phyloP scores from a whole-genome alignment of 1,140 invertebrate genomes.

The Portunus trituberculatus region DNA sequence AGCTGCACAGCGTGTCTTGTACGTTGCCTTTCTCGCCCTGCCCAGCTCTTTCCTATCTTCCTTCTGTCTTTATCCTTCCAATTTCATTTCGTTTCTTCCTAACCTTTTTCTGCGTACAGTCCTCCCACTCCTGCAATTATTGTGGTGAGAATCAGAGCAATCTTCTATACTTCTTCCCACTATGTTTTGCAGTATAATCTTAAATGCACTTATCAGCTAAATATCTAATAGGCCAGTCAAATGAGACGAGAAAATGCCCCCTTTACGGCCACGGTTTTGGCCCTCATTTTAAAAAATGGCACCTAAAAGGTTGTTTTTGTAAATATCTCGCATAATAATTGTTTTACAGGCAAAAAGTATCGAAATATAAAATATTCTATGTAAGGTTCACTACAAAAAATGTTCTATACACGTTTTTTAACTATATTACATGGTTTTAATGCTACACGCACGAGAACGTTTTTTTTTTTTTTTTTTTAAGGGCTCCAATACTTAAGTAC shows the following conservation, averaged over 20 bases:
- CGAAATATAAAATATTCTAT: constrained; percentile 1
- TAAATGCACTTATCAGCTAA: too few relatives aligned
- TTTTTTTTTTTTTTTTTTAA: not conserved
- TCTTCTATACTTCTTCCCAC: too few relatives aligned
- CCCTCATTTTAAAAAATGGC: not conserved
- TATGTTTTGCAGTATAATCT: too few relatives aligned
- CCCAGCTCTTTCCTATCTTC: not conserved
- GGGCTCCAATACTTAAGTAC: not conserved
- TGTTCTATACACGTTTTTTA: not conserved
- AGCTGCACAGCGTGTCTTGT: too few relatives aligned
- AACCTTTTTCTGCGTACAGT: not conserved
- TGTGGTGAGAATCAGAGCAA: too few relatives aligned
- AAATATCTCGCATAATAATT: constrained; percentile 24
- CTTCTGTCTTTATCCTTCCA: not conserved
- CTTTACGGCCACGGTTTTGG: not conserved
- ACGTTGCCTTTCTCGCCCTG: too few relatives aligned
- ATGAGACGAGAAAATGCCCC: too few relatives aligned
- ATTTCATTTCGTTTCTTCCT: not conserved
- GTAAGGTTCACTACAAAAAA: not conserved
- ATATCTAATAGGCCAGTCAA: too few relatives aligned
- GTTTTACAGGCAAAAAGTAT: constrained; percentile 1
- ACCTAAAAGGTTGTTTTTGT: not conserved
- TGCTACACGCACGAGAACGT: constrained; percentile 17
- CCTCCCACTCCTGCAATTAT: not conserved
- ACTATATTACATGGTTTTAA: not conserved